phyloP scores from a whole-genome alignment of 2,797 vertebrate species.

The Micropoecilia bifurca region DNA sequence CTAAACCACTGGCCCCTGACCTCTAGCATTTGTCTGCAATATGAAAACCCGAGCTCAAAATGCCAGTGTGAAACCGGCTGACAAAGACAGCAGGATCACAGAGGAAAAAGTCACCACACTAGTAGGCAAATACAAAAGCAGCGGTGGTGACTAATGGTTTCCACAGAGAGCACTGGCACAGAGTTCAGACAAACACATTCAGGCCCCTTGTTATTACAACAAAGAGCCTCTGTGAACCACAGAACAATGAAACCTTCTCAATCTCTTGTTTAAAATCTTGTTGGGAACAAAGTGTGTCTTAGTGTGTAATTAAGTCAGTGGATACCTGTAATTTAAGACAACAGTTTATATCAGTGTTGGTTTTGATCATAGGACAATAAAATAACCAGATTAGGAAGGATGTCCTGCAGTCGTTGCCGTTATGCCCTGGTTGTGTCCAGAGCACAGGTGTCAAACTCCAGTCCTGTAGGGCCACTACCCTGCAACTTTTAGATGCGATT shows the following conservation, averaged over 20 bases:
- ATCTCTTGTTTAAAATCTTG: constrained; percentile 24
- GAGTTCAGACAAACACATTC: constrained; percentile 12
- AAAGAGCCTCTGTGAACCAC: constrained; percentile 33
- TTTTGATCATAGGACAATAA: constrained; percentile 7
- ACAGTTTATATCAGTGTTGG: not conserved
- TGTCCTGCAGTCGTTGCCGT: constrained; percentile 13
- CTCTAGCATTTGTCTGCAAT: constrained; percentile 5
- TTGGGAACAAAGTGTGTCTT: constrained; percentile 4
- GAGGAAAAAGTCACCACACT: constrained; percentile 16
- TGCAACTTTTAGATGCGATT: too few species aligned
- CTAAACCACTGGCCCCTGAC: not conserved
- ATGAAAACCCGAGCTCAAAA: not conserved
- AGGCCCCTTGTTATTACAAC: constrained; percentile 36
- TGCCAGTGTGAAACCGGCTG: not conserved
- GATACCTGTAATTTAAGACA: constrained; percentile 3
- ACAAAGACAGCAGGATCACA: constrained; percentile 4
- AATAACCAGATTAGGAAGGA: not conserved
- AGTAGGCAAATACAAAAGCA: constrained; percentile 11
- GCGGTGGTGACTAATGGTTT: constrained; percentile 22
- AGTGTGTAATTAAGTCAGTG: constrained; percentile 19
- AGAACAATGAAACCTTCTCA: constrained; percentile 32
- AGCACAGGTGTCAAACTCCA: too few species aligned
- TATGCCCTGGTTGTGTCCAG: constrained; percentile 3
- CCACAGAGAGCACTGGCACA: constrained; percentile 10
- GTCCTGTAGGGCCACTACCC: too few species aligned